Evolutionary conservation across 2,797 vertebrate genomes (phyloP).

Genomic region (Halcyon smyrnensis): DNA sequence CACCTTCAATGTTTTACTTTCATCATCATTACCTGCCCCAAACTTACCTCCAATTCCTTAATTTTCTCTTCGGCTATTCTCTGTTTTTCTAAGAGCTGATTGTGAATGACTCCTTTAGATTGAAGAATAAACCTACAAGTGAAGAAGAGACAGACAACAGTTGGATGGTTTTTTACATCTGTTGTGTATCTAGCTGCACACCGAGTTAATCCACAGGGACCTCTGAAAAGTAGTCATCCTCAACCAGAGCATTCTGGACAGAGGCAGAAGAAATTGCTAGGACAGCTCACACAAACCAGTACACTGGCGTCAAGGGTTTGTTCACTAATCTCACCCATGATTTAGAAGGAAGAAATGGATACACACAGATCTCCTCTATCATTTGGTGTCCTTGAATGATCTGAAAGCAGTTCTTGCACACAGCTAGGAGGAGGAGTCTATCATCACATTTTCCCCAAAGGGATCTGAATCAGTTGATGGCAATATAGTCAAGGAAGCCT

Average conservation of each 20-base stretch:
- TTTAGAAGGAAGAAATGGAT: neutral
- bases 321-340: neutral
- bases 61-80: constrained; percentile 94
- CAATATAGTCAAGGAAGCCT: neutral
- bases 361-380: neutral
- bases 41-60: constrained; percentile 92
- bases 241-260: fast-evolving
- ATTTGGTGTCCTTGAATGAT: neutral
- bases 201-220: neutral
- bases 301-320: neutral
- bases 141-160: constrained; percentile 27
- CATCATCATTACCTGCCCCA: neutral
- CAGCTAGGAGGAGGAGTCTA: neutral
- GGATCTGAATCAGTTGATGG: neutral
- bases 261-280: neutral
- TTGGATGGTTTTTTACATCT: neutral
- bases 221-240: neutral
- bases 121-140: constrained; percentile 93
- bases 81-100: constrained; percentile 91
- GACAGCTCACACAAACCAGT: neutral
- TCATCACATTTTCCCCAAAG: neutral
- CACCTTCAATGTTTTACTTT: neutral
- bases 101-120: constrained; percentile 90
- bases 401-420: neutral
- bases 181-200: neutral